phyloP scores from a whole-genome alignment of 30 jellyfish, hydroid and myxozoan genomes.

The Turritopsis dohrnii region DNA sequence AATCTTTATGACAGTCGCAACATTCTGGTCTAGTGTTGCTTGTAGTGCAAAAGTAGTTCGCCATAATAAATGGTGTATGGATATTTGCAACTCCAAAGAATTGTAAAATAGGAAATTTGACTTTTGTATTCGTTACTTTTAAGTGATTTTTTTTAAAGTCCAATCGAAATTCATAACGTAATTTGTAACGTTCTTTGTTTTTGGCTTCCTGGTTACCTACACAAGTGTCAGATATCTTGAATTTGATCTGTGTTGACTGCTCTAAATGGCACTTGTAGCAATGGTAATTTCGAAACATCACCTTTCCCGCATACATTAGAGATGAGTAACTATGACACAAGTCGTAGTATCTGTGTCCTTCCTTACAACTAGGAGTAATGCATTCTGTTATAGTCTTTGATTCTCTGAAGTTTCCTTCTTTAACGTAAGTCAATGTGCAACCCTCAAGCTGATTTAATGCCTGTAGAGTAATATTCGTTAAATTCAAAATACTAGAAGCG shows the following conservation, averaged over 20 bases:
- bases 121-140: background rate
- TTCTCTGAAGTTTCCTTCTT: background rate
- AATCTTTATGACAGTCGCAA: background rate
- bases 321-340: background rate
- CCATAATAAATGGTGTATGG: background rate
- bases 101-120: constrained; percentile 1
- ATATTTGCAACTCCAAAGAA: background rate
- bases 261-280: background rate
- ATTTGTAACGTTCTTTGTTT: background rate
- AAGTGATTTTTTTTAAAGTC: background rate
- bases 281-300: background rate
- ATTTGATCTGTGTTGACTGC: background rate
- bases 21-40: background rate
- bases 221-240: background rate
- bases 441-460: background rate
- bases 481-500: background rate
- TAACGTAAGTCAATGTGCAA: background rate
- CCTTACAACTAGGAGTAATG: background rate
- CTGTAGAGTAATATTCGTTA: background rate
- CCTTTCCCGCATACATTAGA: background rate
- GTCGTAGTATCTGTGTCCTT: background rate
- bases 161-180: background rate
- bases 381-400: background rate
- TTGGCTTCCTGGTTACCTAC: background rate
- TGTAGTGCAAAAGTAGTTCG: background rate